A percentile compares a stretch with the other conserved stretches of the same genome.
Evolutionary conservation across 2,888 invertebrate genomes (phyloP).

Genomic region (Spisula solida): DNA sequence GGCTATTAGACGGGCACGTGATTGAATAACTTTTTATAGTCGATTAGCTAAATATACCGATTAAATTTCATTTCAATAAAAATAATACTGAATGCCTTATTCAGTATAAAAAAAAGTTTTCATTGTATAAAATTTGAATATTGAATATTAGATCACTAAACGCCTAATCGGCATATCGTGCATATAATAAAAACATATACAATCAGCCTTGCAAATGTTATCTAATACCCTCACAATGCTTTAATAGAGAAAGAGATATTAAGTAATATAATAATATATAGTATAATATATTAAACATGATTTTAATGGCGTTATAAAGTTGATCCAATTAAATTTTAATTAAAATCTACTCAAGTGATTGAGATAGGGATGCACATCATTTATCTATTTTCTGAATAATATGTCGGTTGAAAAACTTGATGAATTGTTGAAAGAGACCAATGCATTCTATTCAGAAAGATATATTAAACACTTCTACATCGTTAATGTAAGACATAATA

Average conservation of each 20-base stretch:
- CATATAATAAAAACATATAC: no score
- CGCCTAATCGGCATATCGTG: not conserved
- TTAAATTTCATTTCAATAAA: conserved; percentile 8
- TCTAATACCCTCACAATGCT: not conserved
- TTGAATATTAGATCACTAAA: not conserved
- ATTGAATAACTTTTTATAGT: no score
- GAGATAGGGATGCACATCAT: not conserved
- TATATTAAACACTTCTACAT: no score
- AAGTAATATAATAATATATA: no score
- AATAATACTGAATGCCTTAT: not conserved
- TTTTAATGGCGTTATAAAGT: not conserved
- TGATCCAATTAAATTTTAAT: not conserved
- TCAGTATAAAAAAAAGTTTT: not conserved
- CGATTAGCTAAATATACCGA: not conserved
- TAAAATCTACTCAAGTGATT: not conserved
- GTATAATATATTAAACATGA: not conserved
- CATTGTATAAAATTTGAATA: not conserved
- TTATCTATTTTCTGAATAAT: not conserved
- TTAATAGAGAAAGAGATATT: not conserved
- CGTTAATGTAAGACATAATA: no score
- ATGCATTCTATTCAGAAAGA: no score
- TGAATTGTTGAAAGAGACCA: not conserved
- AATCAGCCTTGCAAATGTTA: not conserved
- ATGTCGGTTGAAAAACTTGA: not conserved
- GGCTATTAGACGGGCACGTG: no score